Evolutionary conservation across 2,888 invertebrate species (phyloP), one percentile per base, ranked within the genome.

Genomic region (Cataglyphis livida): DNA sequence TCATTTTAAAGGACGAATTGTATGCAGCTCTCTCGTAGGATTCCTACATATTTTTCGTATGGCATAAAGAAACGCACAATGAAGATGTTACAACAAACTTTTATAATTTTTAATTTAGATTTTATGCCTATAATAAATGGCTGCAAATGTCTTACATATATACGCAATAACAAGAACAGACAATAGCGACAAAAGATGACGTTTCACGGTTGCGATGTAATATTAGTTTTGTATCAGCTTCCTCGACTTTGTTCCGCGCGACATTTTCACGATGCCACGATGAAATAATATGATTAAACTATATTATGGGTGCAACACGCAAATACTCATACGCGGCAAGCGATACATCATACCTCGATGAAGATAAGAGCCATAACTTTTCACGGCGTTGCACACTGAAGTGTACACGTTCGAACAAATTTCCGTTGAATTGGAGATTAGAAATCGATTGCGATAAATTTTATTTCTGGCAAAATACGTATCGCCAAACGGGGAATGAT

Each of bases 361-460:
- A 68, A 61, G 70, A 66, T 76, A 75, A 85, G 76, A 61, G 74
- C 62, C 32, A 61, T 83, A 75, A 85, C 41, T 51, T 84, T 54
- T 51, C 64, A 51, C 65, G 61, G 61, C 59, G 85, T 82, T 83
- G 32, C 71, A 83, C 44, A 44, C 25, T 25, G 35, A 73, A 21
- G 74, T 62, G 48, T 65, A 75, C 78, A 15, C 78, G 59, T 21
- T 32, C 71, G 21, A 59, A 41, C 73, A 57, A 79, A 59, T 71
- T 71, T 73, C 35, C 73, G 78, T 44, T 59, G 76, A 70, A 78
- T 78, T 71, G 78, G 59, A 44, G 74, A 73, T 59, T 59, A 73
- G 59, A 79, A 73, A 79, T 79, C 78, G 78, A 79, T 79, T 21
- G 59, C 6, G 74, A 73, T 71, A 79, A 79, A 79, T 79, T 73